Percentiles rank a stretch among this genome's conserved stretches.
Conservation (phyloP, 2,797 vertebrate genomes). For the Sebastes cheni region DNA sequence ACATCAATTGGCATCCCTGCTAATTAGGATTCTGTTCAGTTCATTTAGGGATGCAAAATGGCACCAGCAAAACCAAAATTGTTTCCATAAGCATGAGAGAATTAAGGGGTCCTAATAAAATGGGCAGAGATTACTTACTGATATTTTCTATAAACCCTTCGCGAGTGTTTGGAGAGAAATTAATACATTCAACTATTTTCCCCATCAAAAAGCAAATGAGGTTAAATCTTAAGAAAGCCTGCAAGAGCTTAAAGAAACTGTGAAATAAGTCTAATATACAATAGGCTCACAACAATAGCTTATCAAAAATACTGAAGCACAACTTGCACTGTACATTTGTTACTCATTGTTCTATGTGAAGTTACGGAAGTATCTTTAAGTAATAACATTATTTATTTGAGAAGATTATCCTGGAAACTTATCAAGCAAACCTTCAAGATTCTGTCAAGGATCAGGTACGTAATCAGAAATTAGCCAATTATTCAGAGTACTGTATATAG, state of each 20-base stretch:
- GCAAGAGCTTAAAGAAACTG: background rate
- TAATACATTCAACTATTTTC: constrained; percentile 83
- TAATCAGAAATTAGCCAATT: background rate
- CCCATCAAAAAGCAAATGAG: constrained; percentile 57
- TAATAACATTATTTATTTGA: background rate
- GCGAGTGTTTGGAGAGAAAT: constrained; percentile 89
- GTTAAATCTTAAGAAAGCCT: constrained; percentile 29
- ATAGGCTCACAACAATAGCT: background rate
- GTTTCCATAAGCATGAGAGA: constrained; percentile 47
- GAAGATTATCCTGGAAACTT: background rate
- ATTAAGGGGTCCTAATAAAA: constrained; percentile 51
- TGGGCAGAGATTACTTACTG: constrained; percentile 85
- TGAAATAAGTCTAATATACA: background rate
- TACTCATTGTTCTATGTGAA: background rate
- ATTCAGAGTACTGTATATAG: background rate
- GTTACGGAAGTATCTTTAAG: background rate
- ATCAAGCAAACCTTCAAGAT: background rate
- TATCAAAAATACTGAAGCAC: background rate
- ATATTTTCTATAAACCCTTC: constrained; percentile 90
- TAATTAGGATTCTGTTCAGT: constrained; percentile 1
- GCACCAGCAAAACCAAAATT: constrained; percentile 50
- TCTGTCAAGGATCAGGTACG: background rate
- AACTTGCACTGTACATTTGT: background rate
- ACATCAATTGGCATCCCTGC: background rate
- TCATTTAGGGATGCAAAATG: constrained; percentile 66